Evolutionary conservation across 2,888 invertebrate species (phyloP).

Genomic region (Blera fallax): DNA sequence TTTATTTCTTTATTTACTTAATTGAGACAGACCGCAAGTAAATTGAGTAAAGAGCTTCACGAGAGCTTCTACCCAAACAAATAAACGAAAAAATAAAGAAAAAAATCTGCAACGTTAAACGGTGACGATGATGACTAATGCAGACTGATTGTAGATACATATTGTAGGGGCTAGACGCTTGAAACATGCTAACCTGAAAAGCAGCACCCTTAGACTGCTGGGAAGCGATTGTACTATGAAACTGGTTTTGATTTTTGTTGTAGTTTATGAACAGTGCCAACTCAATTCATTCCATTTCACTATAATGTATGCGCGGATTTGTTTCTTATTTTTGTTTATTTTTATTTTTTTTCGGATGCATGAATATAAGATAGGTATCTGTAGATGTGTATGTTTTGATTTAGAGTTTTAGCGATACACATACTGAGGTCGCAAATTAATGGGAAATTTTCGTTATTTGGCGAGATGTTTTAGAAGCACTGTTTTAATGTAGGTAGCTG

Average conservation of each 20-base stretch:
- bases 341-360: neutral
- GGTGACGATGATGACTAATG: conserved; percentile 19
- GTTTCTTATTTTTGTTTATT: neutral
- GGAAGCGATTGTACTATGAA: neutral
- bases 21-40: neutral
- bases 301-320: neutral
- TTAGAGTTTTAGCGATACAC: neutral
- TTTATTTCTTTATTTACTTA: neutral
- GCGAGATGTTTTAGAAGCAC: neutral
- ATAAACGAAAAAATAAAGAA: neutral
- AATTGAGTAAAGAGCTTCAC: neutral
- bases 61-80: neutral
- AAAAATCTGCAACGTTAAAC: neutral
- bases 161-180: neutral
- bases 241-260: neutral
- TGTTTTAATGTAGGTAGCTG: neutral
- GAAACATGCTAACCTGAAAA: neutral
- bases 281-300: neutral
- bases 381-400: neutral
- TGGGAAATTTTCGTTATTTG: neutral
- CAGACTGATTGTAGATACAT: neutral
- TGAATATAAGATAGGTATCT: no score
- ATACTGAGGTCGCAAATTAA: neutral
- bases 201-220: neutral
- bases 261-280: neutral